These are phyloP conservation scores for Squalus acanthias DNA, from an alignment of 2,797 vertebrate genomes.

Conservation along the genomic window DNA sequence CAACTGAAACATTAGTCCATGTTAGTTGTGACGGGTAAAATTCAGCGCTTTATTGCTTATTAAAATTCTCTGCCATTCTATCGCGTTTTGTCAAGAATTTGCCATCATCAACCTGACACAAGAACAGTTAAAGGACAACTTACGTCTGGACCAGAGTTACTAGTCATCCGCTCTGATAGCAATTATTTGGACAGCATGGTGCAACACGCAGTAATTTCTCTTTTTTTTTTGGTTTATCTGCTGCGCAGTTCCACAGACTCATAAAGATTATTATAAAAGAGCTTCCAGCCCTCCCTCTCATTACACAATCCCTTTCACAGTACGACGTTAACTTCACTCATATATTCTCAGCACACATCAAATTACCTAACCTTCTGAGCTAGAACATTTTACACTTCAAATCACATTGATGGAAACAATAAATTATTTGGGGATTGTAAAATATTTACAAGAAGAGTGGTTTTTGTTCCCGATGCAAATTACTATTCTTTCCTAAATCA, in stretches of 20 bases:
- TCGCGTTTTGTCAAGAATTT: background rate
- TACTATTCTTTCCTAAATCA: background rate
- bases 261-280: background rate
- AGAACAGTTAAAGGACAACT: background rate
- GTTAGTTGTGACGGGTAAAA: background rate
- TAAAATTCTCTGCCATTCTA: background rate
- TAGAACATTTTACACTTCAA: background rate
- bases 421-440: conserved; percentile 13
- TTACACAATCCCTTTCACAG: conserved; percentile 9
- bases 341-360: conserved; percentile 5
- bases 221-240: background rate
- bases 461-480: background rate
- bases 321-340: background rate
- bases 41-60: background rate
- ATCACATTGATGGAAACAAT: conserved; percentile 4
- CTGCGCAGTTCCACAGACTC: background rate
- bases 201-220: background rate
- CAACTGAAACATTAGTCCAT: background rate
- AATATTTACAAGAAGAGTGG: background rate
- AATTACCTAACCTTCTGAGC: background rate
- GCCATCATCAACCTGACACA: background rate
- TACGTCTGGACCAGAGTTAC: background rate
- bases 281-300: background rate
- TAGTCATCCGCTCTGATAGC: too few relatives aligned
- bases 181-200: background rate